Percentiles rank a stretch among this genome's conserved stretches.
phyloP scores from a whole-genome alignment of 2,797 vertebrate genomes.

The Fistularia tabacaria region DNA sequence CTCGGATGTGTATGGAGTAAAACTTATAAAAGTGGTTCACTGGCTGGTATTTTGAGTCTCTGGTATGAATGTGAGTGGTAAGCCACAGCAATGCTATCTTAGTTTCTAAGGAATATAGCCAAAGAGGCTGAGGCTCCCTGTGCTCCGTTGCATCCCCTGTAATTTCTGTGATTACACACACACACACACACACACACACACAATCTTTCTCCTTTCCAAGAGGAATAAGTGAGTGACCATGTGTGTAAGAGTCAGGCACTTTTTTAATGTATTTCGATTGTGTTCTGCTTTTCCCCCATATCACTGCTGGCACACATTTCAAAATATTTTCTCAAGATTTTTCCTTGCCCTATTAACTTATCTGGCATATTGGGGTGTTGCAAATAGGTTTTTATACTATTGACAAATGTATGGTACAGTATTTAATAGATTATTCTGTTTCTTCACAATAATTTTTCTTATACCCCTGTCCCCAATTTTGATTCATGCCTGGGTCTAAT shows the following conservation, averaged over 20 bases:
- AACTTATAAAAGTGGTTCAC: constrained; percentile 64
- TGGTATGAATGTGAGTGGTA: constrained; percentile 72
- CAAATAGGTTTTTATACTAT: too few species aligned
- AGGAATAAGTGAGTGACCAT: constrained; percentile 54
- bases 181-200: constrained; percentile 40
- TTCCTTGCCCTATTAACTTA: constrained; percentile 19
- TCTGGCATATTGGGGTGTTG: not conserved
- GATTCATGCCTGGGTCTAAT: constrained; percentile 22
- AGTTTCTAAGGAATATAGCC: constrained; percentile 68
- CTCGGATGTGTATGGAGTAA: constrained; percentile 63
- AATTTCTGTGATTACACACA: constrained; percentile 72
- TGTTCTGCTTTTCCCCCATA: too few species aligned
- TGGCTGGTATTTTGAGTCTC: constrained; percentile 72
- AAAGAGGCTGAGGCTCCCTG: constrained; percentile 66
- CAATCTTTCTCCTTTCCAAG: constrained; percentile 53
- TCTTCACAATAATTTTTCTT: too few species aligned
- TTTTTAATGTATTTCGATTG: constrained; percentile 50
- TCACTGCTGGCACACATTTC: constrained; percentile 24
- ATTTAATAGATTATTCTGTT: too few species aligned
- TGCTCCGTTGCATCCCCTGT: constrained; percentile 71
- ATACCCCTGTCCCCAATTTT: too few species aligned
- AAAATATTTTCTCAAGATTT: constrained; percentile 26
- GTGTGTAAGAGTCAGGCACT: constrained; percentile 53
- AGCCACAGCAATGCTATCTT: constrained; percentile 77
- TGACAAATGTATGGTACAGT: too few species aligned